phyloP scores from a whole-genome alignment of 2,113 vertebrate species.

The Sylvietta virens region DNA sequence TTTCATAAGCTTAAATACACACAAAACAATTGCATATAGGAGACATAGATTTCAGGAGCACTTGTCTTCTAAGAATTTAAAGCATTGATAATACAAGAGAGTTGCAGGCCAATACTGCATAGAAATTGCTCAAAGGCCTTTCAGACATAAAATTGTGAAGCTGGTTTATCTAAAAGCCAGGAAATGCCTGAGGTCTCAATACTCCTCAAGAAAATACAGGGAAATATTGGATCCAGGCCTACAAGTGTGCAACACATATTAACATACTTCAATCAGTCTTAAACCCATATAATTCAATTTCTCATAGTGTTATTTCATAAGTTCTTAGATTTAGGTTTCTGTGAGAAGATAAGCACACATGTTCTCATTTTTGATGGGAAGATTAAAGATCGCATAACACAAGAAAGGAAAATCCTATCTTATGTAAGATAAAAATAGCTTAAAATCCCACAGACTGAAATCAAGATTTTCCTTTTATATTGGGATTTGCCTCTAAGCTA shows the following conservation, averaged over 20 bases:
- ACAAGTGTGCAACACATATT: background rate
- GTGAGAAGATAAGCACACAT: background rate
- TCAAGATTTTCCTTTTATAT: background rate
- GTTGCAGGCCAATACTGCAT: background rate
- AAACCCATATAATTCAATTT: background rate
- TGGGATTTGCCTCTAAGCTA: background rate
- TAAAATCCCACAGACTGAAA: background rate
- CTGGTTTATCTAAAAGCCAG: background rate
- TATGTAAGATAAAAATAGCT: background rate
- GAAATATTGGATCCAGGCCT: background rate
- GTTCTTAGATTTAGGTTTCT: background rate
- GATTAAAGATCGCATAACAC: background rate
- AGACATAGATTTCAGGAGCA: background rate
- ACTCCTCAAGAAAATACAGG: background rate
- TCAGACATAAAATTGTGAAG: background rate
- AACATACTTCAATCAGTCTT: background rate
- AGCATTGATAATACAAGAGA: background rate
- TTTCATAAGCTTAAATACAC: background rate
- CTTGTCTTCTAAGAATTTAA: background rate
- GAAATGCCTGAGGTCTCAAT: background rate
- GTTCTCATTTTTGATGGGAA: background rate
- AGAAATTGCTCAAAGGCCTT: background rate
- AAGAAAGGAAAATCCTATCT: background rate
- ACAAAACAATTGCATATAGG: background rate
- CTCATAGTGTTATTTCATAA: background rate